Base-by-base conservation (phyloP, 2,888 invertebrate genomes). In the Podabrus alpinus region DNA sequence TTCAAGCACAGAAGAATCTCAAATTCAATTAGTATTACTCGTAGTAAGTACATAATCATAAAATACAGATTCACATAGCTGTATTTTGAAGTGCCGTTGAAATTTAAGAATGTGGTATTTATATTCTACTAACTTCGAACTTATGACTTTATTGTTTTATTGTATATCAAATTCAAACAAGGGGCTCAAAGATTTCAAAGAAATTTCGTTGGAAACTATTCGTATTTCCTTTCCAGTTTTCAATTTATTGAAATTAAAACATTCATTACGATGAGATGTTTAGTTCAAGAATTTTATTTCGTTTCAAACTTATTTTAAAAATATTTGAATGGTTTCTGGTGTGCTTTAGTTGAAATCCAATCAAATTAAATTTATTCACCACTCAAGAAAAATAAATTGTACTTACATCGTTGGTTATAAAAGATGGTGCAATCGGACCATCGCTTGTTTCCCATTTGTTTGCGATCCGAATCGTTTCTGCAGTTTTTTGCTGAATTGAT, bases 401-500 rank as follows among this genome's bases (percentile, higher is more conserved):
- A 89, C 91, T 91, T 86, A 91, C 91, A 84, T 91, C 91, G 85
- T 90, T 90, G 85, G 90, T 90, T 80, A 88, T 88, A 85, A 90
- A 91, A 71, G 89, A 88, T 67, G 90, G 89, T 73, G 90, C 89
- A 82, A 92, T 91, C 71, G 91, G 91, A 70, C 91, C 91, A 83
- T 92, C 91, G 81, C 88, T 91, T 73, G 91, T 90, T 88, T 97
- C 96, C 97, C 97, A 97, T 90, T 96, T 96, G 86, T 95, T 95
- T 75, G 97, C 97, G 86, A 98, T 97, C 86, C 97, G 94, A 86
- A 97, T 93, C 71, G 98, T 97, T 89, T 97, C 97, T 75, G 94
- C 94, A 80, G 97, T 97, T 90, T 98, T 98, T 90, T 98, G 97
- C 88, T 97, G 96, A 82, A 96, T 93, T 77, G 96, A 94, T 89